phyloP scores from a whole-genome alignment of 2,888 invertebrate genomes.

The Sussaba pulchella region DNA sequence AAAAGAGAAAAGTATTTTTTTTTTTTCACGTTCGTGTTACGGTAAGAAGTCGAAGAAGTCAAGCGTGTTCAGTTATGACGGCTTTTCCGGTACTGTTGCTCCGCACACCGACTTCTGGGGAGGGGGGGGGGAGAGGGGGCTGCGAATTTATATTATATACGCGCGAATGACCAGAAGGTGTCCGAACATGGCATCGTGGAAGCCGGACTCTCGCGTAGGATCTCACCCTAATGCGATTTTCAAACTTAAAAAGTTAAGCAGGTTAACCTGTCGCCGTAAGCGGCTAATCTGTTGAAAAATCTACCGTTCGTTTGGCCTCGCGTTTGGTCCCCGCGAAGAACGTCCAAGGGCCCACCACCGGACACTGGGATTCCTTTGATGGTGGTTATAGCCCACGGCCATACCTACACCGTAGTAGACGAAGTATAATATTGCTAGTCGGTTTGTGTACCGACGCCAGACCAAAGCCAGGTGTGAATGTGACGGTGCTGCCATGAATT shows the following conservation, averaged over 20 bases:
- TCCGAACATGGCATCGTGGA: slow-evolving; percentile 44
- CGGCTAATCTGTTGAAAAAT: slow-evolving; percentile 70
- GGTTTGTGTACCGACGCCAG: slow-evolving; percentile 26
- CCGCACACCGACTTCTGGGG: not conserved
- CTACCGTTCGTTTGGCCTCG: slow-evolving; percentile 62
- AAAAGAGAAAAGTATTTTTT: slow-evolving; percentile 55
- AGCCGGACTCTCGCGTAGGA: slow-evolving; percentile 32
- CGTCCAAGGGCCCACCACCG: slow-evolving; percentile 27
- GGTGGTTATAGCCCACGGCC: slow-evolving; percentile 8
- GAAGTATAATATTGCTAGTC: slow-evolving; percentile 24
- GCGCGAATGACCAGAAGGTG: slow-evolving; percentile 2
- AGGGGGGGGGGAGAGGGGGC: too few relatives aligned
- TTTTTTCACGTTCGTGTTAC: slow-evolving; percentile 17
- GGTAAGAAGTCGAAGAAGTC: slow-evolving; percentile 58
- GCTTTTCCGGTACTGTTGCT: slow-evolving; percentile 10
- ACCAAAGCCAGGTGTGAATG: slow-evolving; percentile 58
- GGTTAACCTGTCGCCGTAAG: slow-evolving; percentile 72
- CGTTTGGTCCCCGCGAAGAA: slow-evolving; percentile 39
- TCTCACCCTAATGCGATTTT: slow-evolving; percentile 75
- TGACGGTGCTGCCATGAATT: slow-evolving; percentile 13
- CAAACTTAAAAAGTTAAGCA: slow-evolving; percentile 78
- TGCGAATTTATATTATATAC: not conserved
- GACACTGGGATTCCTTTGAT: slow-evolving; percentile 13
- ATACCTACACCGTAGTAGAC: not conserved
- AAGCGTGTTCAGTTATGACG: slow-evolving; percentile 48